phyloP scores from a whole-genome alignment of 2,888 invertebrate species.

The Euclidia mi region DNA sequence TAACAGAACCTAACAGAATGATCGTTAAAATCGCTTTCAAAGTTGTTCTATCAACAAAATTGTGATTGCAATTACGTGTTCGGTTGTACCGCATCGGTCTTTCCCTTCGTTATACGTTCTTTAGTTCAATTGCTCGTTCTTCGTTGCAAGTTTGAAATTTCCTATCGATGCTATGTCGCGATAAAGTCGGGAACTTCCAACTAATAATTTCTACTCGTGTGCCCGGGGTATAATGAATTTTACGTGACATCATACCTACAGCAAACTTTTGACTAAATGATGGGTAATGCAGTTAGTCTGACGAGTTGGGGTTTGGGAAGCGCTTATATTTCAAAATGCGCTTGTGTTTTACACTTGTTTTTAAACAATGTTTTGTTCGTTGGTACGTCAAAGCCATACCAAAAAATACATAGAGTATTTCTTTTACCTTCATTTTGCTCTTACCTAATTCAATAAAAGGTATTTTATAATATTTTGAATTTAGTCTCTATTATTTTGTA shows the following conservation, averaged over 20 bases:
- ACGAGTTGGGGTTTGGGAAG: conserved; percentile 14
- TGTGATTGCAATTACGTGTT: conserved; percentile 63
- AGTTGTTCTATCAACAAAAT: conserved; percentile 29
- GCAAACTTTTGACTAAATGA: conserved; percentile 33
- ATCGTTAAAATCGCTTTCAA: conserved; percentile 14
- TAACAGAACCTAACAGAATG: conserved; percentile 2
- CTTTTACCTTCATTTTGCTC: no score
- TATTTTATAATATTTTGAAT: no score
- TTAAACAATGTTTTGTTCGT: no score
- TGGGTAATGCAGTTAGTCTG: conserved; percentile 33
- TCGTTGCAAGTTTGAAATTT: conserved; percentile 36
- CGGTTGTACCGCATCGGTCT: conserved; percentile 56
- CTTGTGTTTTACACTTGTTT: conserved; percentile 3
- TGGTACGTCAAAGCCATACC: no score
- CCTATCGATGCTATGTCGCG: conserved; percentile 41
- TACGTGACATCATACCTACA: conserved; percentile 57
- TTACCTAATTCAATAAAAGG: no score
- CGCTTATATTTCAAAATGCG: conserved; percentile 11
- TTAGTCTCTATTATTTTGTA: no score
- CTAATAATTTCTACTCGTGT: conserved; percentile 55
- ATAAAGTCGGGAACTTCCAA: conserved; percentile 48
- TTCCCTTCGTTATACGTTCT: conserved; percentile 59
- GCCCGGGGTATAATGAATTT: conserved; percentile 59
- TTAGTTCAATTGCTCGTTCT: conserved; percentile 36
- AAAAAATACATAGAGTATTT: no score